Evolutionary conservation across 2,888 invertebrate genomes (phyloP).

Genomic region (Entomobrya multifasciata): DNA sequence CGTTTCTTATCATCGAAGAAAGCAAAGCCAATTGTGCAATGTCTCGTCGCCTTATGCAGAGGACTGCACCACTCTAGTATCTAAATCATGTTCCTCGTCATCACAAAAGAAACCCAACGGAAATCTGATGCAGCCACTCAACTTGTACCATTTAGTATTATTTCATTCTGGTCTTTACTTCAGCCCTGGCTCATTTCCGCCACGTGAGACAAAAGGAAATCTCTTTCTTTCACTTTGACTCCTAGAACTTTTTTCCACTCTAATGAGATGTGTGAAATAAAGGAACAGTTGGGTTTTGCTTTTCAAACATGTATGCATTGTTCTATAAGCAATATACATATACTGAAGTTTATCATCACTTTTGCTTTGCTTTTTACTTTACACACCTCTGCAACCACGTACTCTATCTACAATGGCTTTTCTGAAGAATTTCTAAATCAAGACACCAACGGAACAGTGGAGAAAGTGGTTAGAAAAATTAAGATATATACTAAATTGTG

Average conservation of each 20-base stretch:
- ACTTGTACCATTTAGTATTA: conserved; percentile 22
- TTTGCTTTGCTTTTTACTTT: no score
- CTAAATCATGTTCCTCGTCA: conserved; percentile 12
- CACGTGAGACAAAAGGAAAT: background rate
- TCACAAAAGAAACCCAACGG: background rate
- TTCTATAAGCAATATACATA: no score
- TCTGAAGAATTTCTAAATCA: no score
- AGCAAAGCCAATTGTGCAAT: background rate
- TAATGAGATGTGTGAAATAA: background rate
- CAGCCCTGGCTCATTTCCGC: conserved; percentile 35
- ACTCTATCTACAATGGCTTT: no score
- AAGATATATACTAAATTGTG: no score
- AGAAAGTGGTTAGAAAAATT: no score
- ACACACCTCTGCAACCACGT: no score
- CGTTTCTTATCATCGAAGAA: background rate
- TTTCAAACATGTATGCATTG: background rate
- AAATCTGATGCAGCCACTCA: conserved; percentile 20
- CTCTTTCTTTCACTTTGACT: background rate
- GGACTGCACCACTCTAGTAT: background rate
- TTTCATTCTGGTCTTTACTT: conserved; percentile 6
- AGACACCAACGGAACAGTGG: no score
- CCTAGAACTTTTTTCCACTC: background rate
- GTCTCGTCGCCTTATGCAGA: background rate
- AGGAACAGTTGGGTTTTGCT: background rate
- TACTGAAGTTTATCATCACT: no score